Conservation (phyloP, 2,113 vertebrate species). For the Atractosteus spatula region DNA sequence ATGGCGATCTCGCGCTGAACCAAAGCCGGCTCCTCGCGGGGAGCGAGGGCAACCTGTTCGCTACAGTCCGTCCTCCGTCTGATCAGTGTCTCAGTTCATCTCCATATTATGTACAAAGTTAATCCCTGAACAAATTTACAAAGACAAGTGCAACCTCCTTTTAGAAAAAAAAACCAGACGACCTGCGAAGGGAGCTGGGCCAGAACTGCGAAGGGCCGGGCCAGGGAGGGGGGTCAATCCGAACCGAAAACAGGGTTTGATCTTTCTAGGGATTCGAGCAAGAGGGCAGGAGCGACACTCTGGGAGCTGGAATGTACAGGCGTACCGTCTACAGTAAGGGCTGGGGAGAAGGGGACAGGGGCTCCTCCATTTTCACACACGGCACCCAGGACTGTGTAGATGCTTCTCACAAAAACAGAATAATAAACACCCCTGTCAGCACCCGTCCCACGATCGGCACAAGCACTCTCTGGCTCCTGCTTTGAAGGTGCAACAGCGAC, state of each 20-base stretch:
- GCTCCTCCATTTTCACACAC: background rate
- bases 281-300: background rate
- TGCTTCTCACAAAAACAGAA: background rate
- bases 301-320: slow-evolving; percentile 5
- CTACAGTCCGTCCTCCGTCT: slow-evolving; percentile 27
- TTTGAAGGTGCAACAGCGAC: slow-evolving; percentile 5
- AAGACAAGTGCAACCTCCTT: slow-evolving; percentile 62
- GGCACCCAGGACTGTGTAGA: background rate
- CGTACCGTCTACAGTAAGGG: background rate
- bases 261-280: background rate
- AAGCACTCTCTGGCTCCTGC: background rate
- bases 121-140: slow-evolving; percentile 69
- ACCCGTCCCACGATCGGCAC: background rate
- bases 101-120: slow-evolving; percentile 66
- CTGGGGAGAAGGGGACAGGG: background rate
- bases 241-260: background rate
- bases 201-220: too few relatives aligned
- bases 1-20: slow-evolving; percentile 23
- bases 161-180: slow-evolving; percentile 28
- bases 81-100: slow-evolving; percentile 35
- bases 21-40: slow-evolving; percentile 1
- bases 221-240: background rate
- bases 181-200: too few relatives aligned
- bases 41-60: slow-evolving; percentile 53
- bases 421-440: background rate